Base-by-base conservation (phyloP, 92 coral and sea anemone species). In the Epizoanthus scotinus region DNA sequence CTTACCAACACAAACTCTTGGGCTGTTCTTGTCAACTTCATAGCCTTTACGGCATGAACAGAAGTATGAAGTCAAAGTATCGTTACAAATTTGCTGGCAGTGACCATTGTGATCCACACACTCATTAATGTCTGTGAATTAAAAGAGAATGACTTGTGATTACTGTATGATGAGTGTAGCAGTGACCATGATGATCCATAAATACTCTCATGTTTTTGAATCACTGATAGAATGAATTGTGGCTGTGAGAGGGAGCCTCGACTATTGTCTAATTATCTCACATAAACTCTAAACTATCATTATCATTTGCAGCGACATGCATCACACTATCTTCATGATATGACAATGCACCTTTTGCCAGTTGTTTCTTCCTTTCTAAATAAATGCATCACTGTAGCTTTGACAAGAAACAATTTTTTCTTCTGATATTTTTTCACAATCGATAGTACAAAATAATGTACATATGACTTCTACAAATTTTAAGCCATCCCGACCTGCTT, bases 21-120 rank as follows among this genome's bases (percentile, higher is more conserved):
- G 63, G 52, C 88, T 84, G 12, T 78, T 74, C 13, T 28, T 47
- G 28, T 87, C 86, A 65, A 92, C 87, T 72, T 79, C 82, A 78
- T 84, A 94, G 54, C 98, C 98, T 26, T 29, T 60, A 8, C 83
- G 87, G 78, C 98, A 94, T 31, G 90, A 84, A 70, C 98, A 94
- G 83, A 84, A 72, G 83, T 73, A 86, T 0, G 87, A 86, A 55
- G 84, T 90, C 79, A 82, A 86, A 20, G 94, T 86, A 62, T 94
- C 82, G 71, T 78, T 85, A 71, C 98, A 94, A 34, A 29, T 61
- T 20, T 94, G 97, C 49, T 94, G 93, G 56, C 98, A 94, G 62
- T 81, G 88, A 9, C 97, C 98, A 86, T 94, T 92, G 77, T 70
- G 53, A 10, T 34, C 44, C 18, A 8, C 3, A 73, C 98, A 94